A percentile compares a stretch with the other conserved stretches of the same genome.
phyloP scores from a whole-genome alignment of 2,113 vertebrate species.

The Thalassoma bifasciatum region DNA sequence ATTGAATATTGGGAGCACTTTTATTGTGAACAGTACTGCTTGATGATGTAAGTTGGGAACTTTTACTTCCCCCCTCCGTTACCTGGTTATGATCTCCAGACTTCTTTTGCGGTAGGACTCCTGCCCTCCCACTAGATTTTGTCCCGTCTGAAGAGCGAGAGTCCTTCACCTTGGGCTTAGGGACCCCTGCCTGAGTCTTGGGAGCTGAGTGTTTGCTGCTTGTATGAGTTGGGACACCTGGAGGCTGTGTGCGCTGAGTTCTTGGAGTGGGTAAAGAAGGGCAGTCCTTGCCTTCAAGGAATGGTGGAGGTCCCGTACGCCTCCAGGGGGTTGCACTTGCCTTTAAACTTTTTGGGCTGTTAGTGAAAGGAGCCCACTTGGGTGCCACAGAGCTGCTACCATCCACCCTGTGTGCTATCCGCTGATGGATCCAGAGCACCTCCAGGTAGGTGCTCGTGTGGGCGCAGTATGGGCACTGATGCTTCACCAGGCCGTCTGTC shows the following conservation, averaged over 20 bases:
- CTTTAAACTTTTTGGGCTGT: slow-evolving; percentile 84
- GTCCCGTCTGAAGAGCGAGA: slow-evolving; percentile 39
- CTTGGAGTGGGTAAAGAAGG: slow-evolving; percentile 87
- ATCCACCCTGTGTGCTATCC: slow-evolving; percentile 91
- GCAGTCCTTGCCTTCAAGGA: slow-evolving; percentile 92
- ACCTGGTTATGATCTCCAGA: slow-evolving; percentile 42
- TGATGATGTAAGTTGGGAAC: slow-evolving; percentile 42
- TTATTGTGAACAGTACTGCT: slow-evolving; percentile 34
- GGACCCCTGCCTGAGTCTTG: slow-evolving; percentile 50
- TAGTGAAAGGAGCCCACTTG: slow-evolving; percentile 87
- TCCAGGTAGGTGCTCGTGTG: slow-evolving; percentile 93
- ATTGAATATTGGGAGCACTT: slow-evolving; percentile 29
- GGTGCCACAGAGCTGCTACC: slow-evolving; percentile 86
- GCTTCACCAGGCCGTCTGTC: slow-evolving; percentile 83
- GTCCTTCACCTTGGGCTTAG: slow-evolving; percentile 68
- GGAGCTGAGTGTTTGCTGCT: slow-evolving; percentile 38
- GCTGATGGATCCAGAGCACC: slow-evolving; percentile 96
- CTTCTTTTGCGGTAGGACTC: slow-evolving; percentile 58
- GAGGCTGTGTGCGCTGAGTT: slow-evolving; percentile 88
- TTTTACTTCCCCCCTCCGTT: slow-evolving; percentile 53
- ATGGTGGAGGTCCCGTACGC: slow-evolving; percentile 92
- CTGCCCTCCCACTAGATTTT: slow-evolving; percentile 36
- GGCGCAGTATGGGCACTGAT: slow-evolving; percentile 92
- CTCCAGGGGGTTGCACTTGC: slow-evolving; percentile 81
- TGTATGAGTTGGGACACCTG: slow-evolving; percentile 48